These are phyloP conservation scores for Drosophila hawaiiensis DNA, from an alignment of 2,888 invertebrate species.

Conservation along the genomic window DNA sequence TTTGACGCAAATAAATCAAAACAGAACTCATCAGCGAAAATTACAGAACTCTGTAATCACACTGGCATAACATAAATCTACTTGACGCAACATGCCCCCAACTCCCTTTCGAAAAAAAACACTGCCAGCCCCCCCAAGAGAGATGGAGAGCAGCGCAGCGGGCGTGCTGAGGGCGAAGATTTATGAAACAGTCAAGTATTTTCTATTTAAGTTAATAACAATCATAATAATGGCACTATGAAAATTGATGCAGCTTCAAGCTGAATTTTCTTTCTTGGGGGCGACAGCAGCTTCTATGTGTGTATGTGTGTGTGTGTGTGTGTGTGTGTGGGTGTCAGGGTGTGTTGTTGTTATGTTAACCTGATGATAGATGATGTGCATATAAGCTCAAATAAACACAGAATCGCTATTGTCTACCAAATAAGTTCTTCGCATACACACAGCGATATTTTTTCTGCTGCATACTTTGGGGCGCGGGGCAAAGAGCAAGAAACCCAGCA, in stretches of 20 bases:
- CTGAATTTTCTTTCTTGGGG: constrained; percentile 10
- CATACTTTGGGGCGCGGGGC: constrained; percentile 32
- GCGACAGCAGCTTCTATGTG: background rate
- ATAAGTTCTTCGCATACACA: constrained; percentile 36
- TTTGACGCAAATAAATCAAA: constrained; percentile 61
- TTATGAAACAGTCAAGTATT: constrained; percentile 81
- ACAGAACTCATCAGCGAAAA: constrained; percentile 65
- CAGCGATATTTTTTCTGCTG: constrained; percentile 10
- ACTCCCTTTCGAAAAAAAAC: constrained; percentile 17
- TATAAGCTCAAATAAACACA: constrained; percentile 78
- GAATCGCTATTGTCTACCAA: constrained; percentile 69
- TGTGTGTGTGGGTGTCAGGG: constrained; percentile 7
- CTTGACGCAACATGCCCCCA: constrained; percentile 64
- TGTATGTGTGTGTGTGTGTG: background rate
- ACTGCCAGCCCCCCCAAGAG: constrained; percentile 1
- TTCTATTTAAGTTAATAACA: constrained; percentile 83
- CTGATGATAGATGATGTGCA: constrained; percentile 79
- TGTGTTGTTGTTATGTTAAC: constrained; percentile 39
- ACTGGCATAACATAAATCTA: constrained; percentile 68
- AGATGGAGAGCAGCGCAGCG: constrained; percentile 39
- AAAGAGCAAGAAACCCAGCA: constrained; percentile 20
- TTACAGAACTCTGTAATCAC: constrained; percentile 35
- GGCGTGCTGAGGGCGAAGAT: constrained; percentile 63
- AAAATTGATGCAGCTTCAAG: constrained; percentile 73
- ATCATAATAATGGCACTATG: constrained; percentile 82